Conservation (phyloP, 2,888 invertebrate genomes). For the Netelia inedita region DNA sequence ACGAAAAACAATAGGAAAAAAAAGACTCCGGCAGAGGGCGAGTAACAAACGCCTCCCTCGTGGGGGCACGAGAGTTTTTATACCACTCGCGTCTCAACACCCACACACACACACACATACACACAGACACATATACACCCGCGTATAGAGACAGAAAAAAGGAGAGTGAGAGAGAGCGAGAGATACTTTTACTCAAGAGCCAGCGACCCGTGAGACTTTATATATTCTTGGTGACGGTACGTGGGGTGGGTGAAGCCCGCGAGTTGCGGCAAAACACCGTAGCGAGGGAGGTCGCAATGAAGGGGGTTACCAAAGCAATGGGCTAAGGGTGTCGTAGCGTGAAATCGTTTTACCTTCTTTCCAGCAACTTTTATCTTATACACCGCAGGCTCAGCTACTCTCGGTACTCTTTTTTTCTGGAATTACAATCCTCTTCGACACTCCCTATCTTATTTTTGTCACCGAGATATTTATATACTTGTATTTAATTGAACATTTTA, state of each 20-base stretch:
- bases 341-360: constrained; percentile 76
- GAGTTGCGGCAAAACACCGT: constrained; percentile 38
- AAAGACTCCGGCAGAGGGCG: not conserved
- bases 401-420: constrained; percentile 32
- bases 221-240: constrained; percentile 68
- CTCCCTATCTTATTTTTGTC: constrained; percentile 6
- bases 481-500: not conserved
- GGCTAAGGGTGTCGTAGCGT: constrained; percentile 75
- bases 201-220: constrained; percentile 76
- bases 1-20: constrained; percentile 8
- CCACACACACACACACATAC: not conserved
- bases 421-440: constrained; percentile 51
- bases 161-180: not conserved
- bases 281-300: constrained; percentile 43
- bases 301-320: constrained; percentile 70
- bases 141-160: constrained; percentile 3
- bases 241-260: constrained; percentile 35
- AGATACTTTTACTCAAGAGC: constrained; percentile 51
- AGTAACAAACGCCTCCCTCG: constrained; percentile 19
- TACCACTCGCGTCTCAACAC: not conserved
- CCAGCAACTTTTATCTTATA: constrained; percentile 71
- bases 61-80: not conserved
- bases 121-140: not conserved
- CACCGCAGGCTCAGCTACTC: constrained; percentile 66
- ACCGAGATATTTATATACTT: not conserved